A percentile compares a stretch with the other conserved stretches of the same genome.
These are phyloP conservation scores for Lamprologus lemairii DNA, from an alignment of 2,113 vertebrate genomes.

Conservation along the genomic window DNA sequence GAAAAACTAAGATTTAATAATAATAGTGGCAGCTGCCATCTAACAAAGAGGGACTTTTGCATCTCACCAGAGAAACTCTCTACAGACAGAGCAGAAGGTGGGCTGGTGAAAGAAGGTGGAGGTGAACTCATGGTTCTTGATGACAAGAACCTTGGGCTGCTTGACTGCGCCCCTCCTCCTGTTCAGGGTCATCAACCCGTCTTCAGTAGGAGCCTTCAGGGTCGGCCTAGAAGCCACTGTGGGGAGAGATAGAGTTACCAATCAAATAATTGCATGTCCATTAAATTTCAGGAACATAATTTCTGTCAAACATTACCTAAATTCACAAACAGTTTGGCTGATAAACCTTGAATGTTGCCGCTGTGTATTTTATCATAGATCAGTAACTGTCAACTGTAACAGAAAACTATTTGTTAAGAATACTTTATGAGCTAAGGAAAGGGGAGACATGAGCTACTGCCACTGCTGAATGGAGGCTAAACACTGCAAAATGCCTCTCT, in stretches of 20 bases:
- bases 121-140: slow-evolving; percentile 93
- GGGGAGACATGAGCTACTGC: neutral
- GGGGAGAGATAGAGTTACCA: neutral
- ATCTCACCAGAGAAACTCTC: slow-evolving; percentile 93
- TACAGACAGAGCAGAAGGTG: slow-evolving; percentile 97
- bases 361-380: neutral
- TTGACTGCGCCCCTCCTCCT: slow-evolving; percentile 91
- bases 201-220: slow-evolving; percentile 50
- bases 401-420: neutral
- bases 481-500: neutral
- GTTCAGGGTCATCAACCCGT: slow-evolving; percentile 81
- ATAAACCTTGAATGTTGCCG: neutral
- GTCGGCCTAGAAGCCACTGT: slow-evolving; percentile 20
- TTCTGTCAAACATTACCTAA: neutral
- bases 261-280: neutral
- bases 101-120: slow-evolving; percentile 94
- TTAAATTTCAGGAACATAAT: neutral
- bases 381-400: neutral
- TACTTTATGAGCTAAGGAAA: neutral
- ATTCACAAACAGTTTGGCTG: neutral
- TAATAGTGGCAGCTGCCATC: neutral
- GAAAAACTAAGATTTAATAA: neutral
- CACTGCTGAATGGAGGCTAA: neutral
- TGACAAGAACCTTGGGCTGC: slow-evolving; percentile 90
- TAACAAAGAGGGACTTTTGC: neutral